Evolutionary conservation across 2,888 invertebrate genomes (phyloP).

Genomic region (Zonitis immaculata): DNA sequence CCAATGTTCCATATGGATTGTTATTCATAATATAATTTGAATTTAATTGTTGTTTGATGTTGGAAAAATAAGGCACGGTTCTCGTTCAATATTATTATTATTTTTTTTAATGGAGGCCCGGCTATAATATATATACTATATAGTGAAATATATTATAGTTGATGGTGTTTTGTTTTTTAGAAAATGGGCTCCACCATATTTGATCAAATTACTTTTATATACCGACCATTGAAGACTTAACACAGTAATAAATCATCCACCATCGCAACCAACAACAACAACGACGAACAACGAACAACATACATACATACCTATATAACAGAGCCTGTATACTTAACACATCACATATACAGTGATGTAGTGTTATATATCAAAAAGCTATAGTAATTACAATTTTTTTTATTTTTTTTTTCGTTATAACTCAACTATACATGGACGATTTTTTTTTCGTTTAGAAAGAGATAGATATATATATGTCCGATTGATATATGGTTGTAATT

Average conservation of each 20-base stretch:
- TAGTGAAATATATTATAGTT: constrained; percentile 1
- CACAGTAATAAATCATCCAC: constrained; percentile 38
- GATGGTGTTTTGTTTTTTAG: no score
- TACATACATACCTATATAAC: not conserved
- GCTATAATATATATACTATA: no score
- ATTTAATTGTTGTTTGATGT: no score
- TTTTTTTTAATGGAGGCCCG: constrained; percentile 17
- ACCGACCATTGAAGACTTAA: constrained; percentile 25
- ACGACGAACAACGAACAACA: not conserved
- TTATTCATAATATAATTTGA: no score
- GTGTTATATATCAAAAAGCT: constrained; percentile 41
- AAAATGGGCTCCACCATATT: constrained; percentile 6
- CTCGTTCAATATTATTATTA: constrained; percentile 9
- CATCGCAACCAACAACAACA: constrained; percentile 19
- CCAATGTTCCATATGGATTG: no score
- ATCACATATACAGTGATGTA: constrained; percentile 47
- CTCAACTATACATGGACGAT: constrained; percentile 18
- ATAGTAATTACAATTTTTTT: constrained; percentile 38
- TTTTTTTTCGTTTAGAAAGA: constrained; percentile 10
- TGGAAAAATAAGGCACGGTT: no score
- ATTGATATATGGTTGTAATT: constrained; percentile 29
- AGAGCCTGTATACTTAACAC: constrained; percentile 43
- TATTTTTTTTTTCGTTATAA: constrained; percentile 29
- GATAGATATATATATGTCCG: constrained; percentile 6
- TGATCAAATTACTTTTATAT: constrained; percentile 24